A percentile compares a stretch with the other conserved stretches of the same genome.
phyloP scores from a whole-genome alignment of 2,797 vertebrate species.

The Malacoctenus gilli region DNA sequence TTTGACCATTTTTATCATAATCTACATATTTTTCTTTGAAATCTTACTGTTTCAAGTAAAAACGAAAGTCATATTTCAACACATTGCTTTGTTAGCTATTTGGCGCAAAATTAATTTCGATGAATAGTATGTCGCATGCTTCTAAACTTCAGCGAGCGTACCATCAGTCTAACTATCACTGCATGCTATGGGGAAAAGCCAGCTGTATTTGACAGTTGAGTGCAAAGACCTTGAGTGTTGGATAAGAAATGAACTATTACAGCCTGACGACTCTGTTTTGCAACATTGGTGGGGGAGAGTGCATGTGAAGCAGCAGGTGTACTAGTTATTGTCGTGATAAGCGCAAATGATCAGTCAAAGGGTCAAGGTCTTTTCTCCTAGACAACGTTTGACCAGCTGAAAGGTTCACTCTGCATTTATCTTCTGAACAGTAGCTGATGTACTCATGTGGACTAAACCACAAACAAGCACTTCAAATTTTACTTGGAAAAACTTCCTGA shows the following conservation, averaged over 20 bases:
- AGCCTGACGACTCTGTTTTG: slow-evolving; percentile 32
- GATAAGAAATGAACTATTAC: slow-evolving; percentile 49
- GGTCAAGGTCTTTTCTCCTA: slow-evolving; percentile 58
- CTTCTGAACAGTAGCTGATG: slow-evolving; percentile 16
- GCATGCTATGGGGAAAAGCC: slow-evolving; percentile 14
- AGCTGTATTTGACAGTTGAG: slow-evolving; percentile 52
- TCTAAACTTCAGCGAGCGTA: too few species aligned
- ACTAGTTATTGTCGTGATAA: slow-evolving; percentile 59
- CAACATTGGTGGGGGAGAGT: slow-evolving; percentile 15
- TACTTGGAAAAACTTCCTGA: too few species aligned
- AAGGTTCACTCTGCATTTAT: slow-evolving; percentile 60
- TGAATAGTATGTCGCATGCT: too few species aligned
- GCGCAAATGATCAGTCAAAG: slow-evolving; percentile 43
- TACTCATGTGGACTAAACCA: too few species aligned
- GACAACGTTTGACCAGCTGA: slow-evolving; percentile 71
- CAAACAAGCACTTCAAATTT: not conserved
- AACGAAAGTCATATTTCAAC: too few species aligned
- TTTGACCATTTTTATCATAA: slow-evolving; percentile 12
- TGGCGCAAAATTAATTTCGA: too few species aligned
- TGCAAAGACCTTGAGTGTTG: slow-evolving; percentile 57
- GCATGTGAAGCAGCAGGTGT: slow-evolving; percentile 72
- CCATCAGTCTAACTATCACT: slow-evolving; percentile 6
- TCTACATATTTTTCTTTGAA: not conserved
- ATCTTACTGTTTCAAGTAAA: not conserved
- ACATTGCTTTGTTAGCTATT: too few species aligned